Conservation (phyloP, 2,113 vertebrate species). For the Triplophysa dalaica region DNA sequence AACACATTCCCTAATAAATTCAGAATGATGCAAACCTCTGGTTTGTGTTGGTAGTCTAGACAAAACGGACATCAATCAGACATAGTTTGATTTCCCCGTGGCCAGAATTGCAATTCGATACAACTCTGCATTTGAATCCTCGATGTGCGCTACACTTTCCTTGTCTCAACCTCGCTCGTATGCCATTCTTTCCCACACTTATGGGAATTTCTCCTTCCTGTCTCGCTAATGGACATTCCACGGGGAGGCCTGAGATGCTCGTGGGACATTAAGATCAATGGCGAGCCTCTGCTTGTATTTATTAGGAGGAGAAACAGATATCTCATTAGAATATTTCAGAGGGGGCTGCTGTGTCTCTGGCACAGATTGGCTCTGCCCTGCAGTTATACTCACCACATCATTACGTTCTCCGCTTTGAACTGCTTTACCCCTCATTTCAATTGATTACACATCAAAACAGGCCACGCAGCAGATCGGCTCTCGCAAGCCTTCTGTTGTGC, state of each 20-base stretch:
- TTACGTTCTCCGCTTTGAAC: conserved; percentile 56
- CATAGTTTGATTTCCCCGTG: background rate
- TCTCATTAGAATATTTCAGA: conserved; percentile 55
- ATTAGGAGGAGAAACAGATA: conserved; percentile 57
- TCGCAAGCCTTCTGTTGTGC: conserved; percentile 35
- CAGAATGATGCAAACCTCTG: background rate
- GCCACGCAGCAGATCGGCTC: conserved; percentile 50
- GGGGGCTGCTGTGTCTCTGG: conserved; percentile 52
- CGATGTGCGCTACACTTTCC: conserved; percentile 14
- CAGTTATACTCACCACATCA: conserved; percentile 56
- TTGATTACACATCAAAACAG: conserved; percentile 67
- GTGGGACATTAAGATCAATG: conserved; percentile 53
- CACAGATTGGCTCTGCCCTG: conserved; percentile 55
- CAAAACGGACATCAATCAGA: background rate
- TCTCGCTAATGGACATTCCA: conserved; percentile 53
- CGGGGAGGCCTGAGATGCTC: conserved; percentile 36
- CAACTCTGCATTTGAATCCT: background rate
- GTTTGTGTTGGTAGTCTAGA: background rate
- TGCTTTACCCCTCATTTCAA: conserved; percentile 61
- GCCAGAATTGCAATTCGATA: background rate
- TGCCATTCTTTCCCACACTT: conserved; percentile 25
- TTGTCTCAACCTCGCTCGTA: conserved; percentile 23
- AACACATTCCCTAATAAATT: background rate
- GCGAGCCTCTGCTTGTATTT: conserved; percentile 25
- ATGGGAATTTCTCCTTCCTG: conserved; percentile 47